These are phyloP conservation scores for Chloroceryle aenea DNA, from an alignment of 2,113 vertebrate genomes.

Conservation along the genomic window DNA sequence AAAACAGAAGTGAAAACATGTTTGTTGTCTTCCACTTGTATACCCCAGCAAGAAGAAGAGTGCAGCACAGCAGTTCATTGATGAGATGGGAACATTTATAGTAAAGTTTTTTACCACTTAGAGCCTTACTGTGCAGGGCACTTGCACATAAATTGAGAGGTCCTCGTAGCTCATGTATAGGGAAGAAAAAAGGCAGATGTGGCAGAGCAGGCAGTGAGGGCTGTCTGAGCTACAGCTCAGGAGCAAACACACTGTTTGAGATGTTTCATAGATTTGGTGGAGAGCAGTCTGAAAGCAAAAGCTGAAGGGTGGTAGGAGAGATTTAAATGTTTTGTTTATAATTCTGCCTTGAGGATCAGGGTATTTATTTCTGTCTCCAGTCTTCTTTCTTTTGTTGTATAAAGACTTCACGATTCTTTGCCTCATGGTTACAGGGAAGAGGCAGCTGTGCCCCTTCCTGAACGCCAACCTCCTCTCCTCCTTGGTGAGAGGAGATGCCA, in stretches of 20 bases:
- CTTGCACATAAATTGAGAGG: not conserved
- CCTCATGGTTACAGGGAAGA: not conserved
- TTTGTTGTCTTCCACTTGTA: conserved; percentile 31
- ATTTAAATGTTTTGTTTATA: not conserved
- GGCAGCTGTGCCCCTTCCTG: not conserved
- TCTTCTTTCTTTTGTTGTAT: not conserved
- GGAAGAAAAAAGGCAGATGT: not conserved
- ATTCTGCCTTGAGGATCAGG: not conserved
- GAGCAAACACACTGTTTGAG: rapidly evolving
- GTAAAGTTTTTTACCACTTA: not conserved
- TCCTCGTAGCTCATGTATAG: not conserved
- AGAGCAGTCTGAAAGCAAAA: not conserved
- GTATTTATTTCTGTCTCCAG: not conserved
- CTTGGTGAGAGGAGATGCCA: not conserved
- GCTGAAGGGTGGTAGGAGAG: not conserved
- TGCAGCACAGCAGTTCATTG: not conserved
- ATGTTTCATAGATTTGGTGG: not conserved
- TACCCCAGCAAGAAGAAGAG: not conserved
- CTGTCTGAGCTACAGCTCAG: not conserved
- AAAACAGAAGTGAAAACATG: not conserved
- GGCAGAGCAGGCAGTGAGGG: not conserved
- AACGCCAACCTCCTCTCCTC: not conserved
- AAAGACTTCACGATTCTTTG: not conserved
- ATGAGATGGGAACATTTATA: not conserved
- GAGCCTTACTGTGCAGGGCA: not conserved